phyloP scores from a whole-genome alignment of 2,797 vertebrate genomes.

The Thalassophryne amazonica region DNA sequence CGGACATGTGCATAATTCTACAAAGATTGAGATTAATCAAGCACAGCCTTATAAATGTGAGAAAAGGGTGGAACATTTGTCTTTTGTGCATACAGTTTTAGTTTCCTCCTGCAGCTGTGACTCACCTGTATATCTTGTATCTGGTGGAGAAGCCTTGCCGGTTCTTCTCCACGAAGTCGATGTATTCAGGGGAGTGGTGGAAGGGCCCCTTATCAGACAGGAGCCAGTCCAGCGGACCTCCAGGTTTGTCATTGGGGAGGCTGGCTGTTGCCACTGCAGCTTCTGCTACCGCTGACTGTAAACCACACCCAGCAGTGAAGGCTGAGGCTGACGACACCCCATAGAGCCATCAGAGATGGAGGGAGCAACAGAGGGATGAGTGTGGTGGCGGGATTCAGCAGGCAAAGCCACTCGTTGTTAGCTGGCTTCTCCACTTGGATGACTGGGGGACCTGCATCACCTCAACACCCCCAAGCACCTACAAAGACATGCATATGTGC shows the following conservation, averaged over 20 bases:
- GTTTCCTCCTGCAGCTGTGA: background rate
- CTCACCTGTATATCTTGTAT: constrained; percentile 99
- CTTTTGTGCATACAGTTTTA: background rate
- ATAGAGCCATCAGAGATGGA: constrained; percentile 97
- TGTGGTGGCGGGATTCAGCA: constrained; percentile 72
- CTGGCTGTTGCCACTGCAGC: constrained; percentile 79
- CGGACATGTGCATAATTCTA: too few relatives aligned
- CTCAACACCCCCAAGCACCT: constrained; percentile 86
- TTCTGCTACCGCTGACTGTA: constrained; percentile 41
- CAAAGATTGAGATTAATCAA: constrained; percentile 1
- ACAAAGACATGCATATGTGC: constrained; percentile 3
- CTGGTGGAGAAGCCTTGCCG: constrained; percentile 95
- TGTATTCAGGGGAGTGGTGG: constrained; percentile 95
- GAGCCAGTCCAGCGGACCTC: constrained; percentile 97
- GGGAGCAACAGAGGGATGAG: constrained; percentile 28
- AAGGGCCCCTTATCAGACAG: constrained; percentile 98
- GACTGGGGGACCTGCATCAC: constrained; percentile 88
- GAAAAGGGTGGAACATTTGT: too few relatives aligned
- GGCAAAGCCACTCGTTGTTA: constrained; percentile 82
- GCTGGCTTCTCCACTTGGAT: constrained; percentile 88
- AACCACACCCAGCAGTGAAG: constrained; percentile 87
- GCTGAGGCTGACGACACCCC: constrained; percentile 94
- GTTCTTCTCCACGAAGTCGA: constrained; percentile 97
- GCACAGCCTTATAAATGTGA: background rate
- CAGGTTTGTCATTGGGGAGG: constrained; percentile 88